These are phyloP conservation scores for Neoitamus cyanurus DNA, from an alignment of 2,888 invertebrate genomes.

Conservation along the genomic window DNA sequence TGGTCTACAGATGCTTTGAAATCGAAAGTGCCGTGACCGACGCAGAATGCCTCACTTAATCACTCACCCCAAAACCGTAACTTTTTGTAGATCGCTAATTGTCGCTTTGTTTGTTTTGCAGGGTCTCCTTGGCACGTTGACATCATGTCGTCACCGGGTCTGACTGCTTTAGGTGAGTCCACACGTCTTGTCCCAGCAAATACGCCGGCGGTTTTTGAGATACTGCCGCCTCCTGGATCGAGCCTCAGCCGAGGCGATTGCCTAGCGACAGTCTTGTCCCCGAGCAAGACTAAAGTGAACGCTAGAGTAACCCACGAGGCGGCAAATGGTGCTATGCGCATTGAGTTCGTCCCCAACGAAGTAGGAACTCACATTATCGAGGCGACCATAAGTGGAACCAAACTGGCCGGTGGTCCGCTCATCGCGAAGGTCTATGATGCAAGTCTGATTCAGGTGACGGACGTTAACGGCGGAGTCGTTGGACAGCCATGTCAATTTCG, in stretches of 20 bases:
- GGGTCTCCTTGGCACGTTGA: conserved; percentile 96
- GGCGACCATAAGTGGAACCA: conserved; percentile 89
- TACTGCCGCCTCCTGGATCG: conserved; percentile 68
- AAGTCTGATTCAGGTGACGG: conserved; percentile 91
- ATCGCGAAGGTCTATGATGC: conserved; percentile 96
- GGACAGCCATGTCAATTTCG: conserved; percentile 97
- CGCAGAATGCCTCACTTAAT: background rate
- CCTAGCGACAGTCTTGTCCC: conserved; percentile 80
- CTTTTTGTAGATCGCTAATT: background rate
- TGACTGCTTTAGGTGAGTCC: conserved; percentile 87
- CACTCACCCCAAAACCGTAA: background rate
- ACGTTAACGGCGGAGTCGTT: conserved; percentile 92
- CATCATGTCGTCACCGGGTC: conserved; percentile 82
- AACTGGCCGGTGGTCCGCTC: conserved; percentile 89
- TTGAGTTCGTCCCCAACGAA: conserved; percentile 92
- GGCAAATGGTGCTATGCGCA: conserved; percentile 84
- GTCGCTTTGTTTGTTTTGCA: conserved; percentile 62
- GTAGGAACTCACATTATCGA: conserved; percentile 96
- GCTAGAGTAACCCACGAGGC: conserved; percentile 85
- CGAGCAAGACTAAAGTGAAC: conserved; percentile 84
- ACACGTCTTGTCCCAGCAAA: conserved; percentile 91
- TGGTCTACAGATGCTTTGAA: background rate
- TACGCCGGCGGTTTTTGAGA: conserved; percentile 88
- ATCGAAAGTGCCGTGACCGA: background rate
- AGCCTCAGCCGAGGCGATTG: conserved; percentile 70